phyloP scores from a whole-genome alignment of 1,140 invertebrate genomes.

The Lepidurus apus region DNA sequence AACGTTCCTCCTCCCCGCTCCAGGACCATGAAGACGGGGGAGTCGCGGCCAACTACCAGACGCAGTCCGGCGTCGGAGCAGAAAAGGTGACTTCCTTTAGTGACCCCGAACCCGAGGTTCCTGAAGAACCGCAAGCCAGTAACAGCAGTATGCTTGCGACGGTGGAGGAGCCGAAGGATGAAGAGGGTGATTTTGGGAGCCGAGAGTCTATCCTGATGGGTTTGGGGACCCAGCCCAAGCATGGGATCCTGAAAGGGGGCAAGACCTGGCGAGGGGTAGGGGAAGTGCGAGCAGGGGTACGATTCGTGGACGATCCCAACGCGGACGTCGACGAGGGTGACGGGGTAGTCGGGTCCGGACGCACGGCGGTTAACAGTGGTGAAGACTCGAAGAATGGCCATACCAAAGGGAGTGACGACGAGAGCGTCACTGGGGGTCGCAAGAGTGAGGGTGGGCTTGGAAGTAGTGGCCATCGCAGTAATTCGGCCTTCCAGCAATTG shows the following conservation, averaged over 20 bases:
- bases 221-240: constrained; percentile 35
- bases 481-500: constrained; percentile 65
- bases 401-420: constrained; percentile 38
- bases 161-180: background rate
- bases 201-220: background rate
- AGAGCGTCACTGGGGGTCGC: constrained; percentile 29
- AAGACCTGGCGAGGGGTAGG: constrained; percentile 52
- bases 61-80: constrained; percentile 11
- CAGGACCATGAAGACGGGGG: constrained; percentile 19
- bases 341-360: constrained; percentile 42
- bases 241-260: constrained; percentile 58
- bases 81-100: constrained; percentile 19
- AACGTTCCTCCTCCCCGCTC: background rate
- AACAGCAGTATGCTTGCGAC: background rate
- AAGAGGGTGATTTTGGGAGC: constrained; percentile 18
- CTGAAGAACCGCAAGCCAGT: background rate
- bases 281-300: constrained; percentile 39
- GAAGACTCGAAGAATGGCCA: constrained; percentile 41
- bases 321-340: constrained; percentile 44
- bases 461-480: constrained; percentile 48
- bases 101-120: constrained; percentile 11
- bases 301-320: constrained; percentile 41
- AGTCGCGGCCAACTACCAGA: background rate
- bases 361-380: constrained; percentile 39
- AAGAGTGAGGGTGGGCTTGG: constrained; percentile 29